These are phyloP conservation scores for Rhombomys opimus DNA, from an alignment of 2,113 vertebrate species.

Conservation along the genomic window DNA sequence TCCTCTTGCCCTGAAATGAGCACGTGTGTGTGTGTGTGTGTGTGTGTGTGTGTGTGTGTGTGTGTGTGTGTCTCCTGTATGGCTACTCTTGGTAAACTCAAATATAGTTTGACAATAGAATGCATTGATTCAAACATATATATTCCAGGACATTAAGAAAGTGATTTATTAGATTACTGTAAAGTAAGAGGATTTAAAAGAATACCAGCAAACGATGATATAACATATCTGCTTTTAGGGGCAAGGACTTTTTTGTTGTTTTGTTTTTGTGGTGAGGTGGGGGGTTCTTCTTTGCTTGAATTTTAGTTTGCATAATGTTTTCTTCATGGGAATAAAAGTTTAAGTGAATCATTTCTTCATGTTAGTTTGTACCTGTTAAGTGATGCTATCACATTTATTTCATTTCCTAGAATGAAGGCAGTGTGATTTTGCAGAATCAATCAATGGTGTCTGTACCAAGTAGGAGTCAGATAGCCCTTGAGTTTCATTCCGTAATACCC, in stretches of 20 bases:
- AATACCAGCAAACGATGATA: background rate
- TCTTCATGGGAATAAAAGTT: background rate
- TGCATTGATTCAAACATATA: background rate
- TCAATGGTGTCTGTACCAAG: background rate
- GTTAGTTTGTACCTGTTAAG: background rate
- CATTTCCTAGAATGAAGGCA: background rate
- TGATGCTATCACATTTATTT: background rate
- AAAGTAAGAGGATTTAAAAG: no score
- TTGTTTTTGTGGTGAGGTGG: no score
- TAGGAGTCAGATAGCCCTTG: background rate
- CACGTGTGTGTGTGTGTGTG: no score
- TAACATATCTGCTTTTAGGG: background rate
- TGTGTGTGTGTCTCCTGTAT: background rate
- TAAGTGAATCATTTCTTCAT: background rate
- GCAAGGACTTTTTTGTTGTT: background rate
- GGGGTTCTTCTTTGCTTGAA: constrained; percentile 5
- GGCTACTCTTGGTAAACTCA: background rate
- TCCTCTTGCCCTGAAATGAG: background rate
- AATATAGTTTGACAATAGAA: background rate
- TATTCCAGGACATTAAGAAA: background rate
- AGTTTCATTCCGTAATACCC: background rate
- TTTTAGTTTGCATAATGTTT: background rate
- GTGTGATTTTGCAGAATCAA: background rate
- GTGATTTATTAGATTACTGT: background rate
- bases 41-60: no score